Conservation (phyloP, 2,888 invertebrate species). For the Chrysolina haemoptera region DNA sequence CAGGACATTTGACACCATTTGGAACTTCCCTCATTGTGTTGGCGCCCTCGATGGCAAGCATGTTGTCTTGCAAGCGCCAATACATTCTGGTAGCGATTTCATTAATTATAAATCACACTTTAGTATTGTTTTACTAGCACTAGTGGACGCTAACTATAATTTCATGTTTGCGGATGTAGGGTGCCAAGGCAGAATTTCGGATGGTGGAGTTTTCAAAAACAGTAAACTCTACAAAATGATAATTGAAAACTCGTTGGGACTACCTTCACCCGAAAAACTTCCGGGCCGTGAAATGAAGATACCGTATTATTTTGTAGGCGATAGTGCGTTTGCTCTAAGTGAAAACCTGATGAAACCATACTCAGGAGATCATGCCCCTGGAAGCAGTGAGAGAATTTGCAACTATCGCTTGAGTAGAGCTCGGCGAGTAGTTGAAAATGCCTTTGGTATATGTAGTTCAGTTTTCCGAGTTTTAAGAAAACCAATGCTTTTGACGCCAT, state of each 20-base stretch:
- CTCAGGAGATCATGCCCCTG: conserved; percentile 39
- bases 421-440: conserved; percentile 34
- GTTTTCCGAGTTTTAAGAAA: not conserved
- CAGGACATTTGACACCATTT: too few relatives aligned
- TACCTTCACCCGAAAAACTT: conserved; percentile 1
- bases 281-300: conserved; percentile 2
- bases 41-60: conserved; percentile 2
- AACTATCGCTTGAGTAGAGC: conserved; percentile 36
- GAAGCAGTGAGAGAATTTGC: conserved; percentile 8
- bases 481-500: not conserved
- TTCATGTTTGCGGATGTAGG: conserved; percentile 8
- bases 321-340: conserved; percentile 44
- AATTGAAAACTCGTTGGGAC: not conserved
- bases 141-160: conserved; percentile 1
- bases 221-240: conserved; percentile 7
- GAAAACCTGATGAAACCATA: conserved; percentile 51
- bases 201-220: conserved; percentile 5
- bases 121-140: too few relatives aligned
- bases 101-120: not conserved
- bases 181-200: conserved; percentile 11
- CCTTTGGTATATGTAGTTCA: conserved; percentile 27
- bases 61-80: not conserved
- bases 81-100: not conserved
- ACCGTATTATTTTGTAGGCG: conserved; percentile 35
- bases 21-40: too few relatives aligned